phyloP scores from a whole-genome alignment of 2,888 invertebrate species.

The Lottia scabra region DNA sequence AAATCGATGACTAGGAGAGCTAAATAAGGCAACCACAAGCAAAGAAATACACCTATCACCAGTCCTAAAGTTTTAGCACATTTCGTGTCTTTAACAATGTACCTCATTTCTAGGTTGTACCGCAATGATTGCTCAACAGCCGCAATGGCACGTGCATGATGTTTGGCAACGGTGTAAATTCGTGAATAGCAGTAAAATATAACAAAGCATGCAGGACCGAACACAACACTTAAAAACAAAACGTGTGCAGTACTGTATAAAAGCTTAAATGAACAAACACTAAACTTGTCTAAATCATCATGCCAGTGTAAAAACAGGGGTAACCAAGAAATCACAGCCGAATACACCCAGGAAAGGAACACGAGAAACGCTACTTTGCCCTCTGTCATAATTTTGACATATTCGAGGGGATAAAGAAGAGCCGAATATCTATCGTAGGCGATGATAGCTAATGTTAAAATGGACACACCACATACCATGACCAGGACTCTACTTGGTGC shows the following conservation, averaged over 20 bases:
- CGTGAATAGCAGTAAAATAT: conserved; percentile 76
- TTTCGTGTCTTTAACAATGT: conserved; percentile 69
- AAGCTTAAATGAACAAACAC: conserved; percentile 53
- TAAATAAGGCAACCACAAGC: conserved; percentile 77
- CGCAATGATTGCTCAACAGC: conserved; percentile 75
- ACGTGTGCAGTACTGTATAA: conserved; percentile 72
- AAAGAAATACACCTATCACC: conserved; percentile 76
- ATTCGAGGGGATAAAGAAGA: conserved; percentile 75
- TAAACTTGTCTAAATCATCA: conserved; percentile 23
- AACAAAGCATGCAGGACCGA: conserved; percentile 75
- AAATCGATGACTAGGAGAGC: conserved; percentile 65
- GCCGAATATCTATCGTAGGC: conserved; percentile 77
- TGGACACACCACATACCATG: conserved; percentile 74
- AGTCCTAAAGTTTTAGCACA: conserved; percentile 76
- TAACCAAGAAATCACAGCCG: conserved; percentile 73
- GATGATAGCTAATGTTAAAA: conserved; percentile 76
- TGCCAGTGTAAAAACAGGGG: conserved; percentile 71
- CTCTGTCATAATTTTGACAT: conserved; percentile 76
- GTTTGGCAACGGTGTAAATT: conserved; percentile 76
- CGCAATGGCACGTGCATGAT: conserved; percentile 76
- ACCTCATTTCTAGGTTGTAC: conserved; percentile 46
- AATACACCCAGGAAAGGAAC: conserved; percentile 75
- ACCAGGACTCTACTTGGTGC: conserved; percentile 75
- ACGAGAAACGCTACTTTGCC: conserved; percentile 75
- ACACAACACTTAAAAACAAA: conserved; percentile 75